Evolutionary conservation across 2,113 vertebrate genomes (phyloP).

Genomic region (Plestiodon gilberti): DNA sequence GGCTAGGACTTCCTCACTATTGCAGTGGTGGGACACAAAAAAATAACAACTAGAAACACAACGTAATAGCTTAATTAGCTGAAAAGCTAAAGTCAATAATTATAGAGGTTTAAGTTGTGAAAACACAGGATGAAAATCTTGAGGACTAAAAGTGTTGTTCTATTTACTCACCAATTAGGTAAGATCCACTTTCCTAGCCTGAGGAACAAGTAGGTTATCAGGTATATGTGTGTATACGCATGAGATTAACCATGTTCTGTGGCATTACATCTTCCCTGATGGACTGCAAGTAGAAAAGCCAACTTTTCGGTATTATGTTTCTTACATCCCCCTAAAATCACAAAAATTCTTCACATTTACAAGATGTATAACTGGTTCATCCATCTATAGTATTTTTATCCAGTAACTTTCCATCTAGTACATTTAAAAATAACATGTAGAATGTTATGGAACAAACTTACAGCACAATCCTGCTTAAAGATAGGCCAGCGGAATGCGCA

Average conservation of each 20-base stretch:
- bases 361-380: background rate
- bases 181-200: slow-evolving; percentile 69
- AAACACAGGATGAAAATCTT: slow-evolving; percentile 77
- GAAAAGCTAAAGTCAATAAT: slow-evolving; percentile 77
- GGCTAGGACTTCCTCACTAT: slow-evolving; percentile 56
- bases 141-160: slow-evolving; percentile 70
- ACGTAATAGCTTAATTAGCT: slow-evolving; percentile 28
- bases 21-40: slow-evolving; percentile 35
- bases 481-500: no score
- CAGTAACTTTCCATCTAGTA: background rate
- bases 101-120: slow-evolving; percentile 77
- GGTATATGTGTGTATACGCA: slow-evolving; percentile 54
- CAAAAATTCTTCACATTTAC: background rate
- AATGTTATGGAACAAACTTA: no score
- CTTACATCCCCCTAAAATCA: background rate
- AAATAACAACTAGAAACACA: slow-evolving; percentile 35
- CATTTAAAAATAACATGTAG: background rate
- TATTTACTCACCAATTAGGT: slow-evolving; percentile 79
- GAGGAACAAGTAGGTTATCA: slow-evolving; percentile 56
- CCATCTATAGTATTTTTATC: background rate
- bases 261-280: slow-evolving; percentile 41
- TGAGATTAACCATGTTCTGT: slow-evolving; percentile 57
- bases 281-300: background rate
- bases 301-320: slow-evolving; percentile 1
- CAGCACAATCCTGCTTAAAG: no score